Percentiles rank a stretch among this genome's conserved stretches.
Evolutionary conservation across 2,113 vertebrate species (phyloP).

Genomic region (Nerophis ophidion): DNA sequence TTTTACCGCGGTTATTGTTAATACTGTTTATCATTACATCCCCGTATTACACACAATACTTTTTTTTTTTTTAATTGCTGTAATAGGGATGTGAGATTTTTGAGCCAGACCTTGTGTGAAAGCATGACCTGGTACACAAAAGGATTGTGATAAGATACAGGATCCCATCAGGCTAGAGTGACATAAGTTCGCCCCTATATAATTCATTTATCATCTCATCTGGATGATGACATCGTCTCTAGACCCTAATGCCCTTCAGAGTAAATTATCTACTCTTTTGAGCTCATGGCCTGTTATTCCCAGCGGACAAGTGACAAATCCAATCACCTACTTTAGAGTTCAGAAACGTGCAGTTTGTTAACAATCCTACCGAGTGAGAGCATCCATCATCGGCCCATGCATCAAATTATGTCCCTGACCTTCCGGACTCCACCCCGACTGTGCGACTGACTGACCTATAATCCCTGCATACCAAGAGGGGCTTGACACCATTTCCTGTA

Average conservation of each 20-base stretch:
- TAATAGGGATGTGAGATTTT: neutral
- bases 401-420: neutral
- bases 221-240: conserved; percentile 54
- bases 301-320: conserved; percentile 44
- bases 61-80: no score
- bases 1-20: no score
- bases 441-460: conserved; percentile 5
- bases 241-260: conserved; percentile 34
- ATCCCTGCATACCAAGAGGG: conserved; percentile 7
- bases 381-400: neutral
- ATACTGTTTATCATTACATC: no score
- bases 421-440: conserved; percentile 19
- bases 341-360: conserved; percentile 25
- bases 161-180: neutral
- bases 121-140: neutral
- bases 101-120: neutral
- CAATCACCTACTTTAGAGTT: conserved; percentile 19
- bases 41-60: no score
- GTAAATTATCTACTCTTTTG: conserved; percentile 55
- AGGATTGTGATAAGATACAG: neutral
- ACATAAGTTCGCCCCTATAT: neutral
- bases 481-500: conserved; percentile 17
- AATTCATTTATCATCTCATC: conserved; percentile 25
- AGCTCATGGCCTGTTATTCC: conserved; percentile 36
- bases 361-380: conserved; percentile 14